phyloP scores from a whole-genome alignment of 2,797 vertebrate genomes.

The Ciconia nigra region DNA sequence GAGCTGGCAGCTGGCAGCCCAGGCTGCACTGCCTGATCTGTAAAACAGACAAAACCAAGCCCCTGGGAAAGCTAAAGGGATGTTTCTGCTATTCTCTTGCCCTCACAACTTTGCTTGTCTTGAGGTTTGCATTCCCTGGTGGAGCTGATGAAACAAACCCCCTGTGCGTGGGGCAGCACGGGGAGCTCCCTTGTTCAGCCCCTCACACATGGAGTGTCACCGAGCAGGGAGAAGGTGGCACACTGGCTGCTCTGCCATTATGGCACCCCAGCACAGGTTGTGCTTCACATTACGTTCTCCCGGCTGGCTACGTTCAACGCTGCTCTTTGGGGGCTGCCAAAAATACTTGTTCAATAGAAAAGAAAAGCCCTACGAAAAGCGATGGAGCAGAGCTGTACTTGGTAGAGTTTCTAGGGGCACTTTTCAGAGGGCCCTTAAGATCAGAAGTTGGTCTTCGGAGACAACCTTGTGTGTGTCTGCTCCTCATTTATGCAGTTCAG shows the following conservation, averaged over 20 bases:
- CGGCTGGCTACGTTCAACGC: neutral
- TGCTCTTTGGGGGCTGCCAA: neutral
- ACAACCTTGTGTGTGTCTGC: neutral
- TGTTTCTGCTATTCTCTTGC: neutral
- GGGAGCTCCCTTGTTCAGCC: neutral
- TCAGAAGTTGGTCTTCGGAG: neutral
- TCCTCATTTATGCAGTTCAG: neutral
- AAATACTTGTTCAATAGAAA: neutral
- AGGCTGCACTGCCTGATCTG: neutral
- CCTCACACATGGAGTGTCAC: fast-evolving
- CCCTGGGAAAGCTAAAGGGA: neutral
- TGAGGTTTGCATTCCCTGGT: neutral
- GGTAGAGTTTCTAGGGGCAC: neutral
- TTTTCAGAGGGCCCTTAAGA: neutral
- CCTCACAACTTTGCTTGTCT: neutral
- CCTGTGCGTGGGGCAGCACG: fast-evolving
- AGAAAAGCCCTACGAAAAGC: neutral
- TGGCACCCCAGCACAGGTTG: neutral
- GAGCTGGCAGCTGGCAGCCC: neutral
- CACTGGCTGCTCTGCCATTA: fast-evolving
- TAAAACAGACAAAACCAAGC: neutral
- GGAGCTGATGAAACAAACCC: neutral
- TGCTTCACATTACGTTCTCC: neutral
- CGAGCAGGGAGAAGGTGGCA: neutral
- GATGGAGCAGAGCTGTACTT: neutral